These are phyloP conservation scores for Drosophila lacteicornis DNA, from an alignment of 1,140 invertebrate species.

Conservation along the genomic window DNA sequence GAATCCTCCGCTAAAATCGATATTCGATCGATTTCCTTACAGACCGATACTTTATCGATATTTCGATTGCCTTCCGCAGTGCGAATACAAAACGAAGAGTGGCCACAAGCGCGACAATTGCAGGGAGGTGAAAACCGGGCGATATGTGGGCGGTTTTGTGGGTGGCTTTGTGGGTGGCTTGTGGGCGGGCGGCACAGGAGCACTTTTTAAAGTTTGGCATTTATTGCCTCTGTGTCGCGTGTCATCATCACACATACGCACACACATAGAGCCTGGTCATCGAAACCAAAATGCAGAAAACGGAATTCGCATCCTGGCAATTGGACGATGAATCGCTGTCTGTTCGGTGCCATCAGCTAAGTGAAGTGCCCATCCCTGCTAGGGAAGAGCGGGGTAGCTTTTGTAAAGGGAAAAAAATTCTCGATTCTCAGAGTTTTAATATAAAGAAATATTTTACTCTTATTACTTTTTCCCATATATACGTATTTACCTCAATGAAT, in stretches of 20 bases:
- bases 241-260: conserved; percentile 40
- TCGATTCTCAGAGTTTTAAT: too few species aligned
- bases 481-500: neutral
- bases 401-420: neutral
- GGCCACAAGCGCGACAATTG: conserved; percentile 62
- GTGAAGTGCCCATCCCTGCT: neutral
- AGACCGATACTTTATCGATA: conserved; percentile 5
- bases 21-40: neutral
- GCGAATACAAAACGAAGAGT: conserved; percentile 25
- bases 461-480: too few species aligned
- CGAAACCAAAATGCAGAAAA: conserved; percentile 39
- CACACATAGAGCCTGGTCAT: conserved; percentile 5
- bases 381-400: too few species aligned
- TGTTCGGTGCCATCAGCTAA: neutral
- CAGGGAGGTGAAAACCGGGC: conserved; percentile 1
- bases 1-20: too few species aligned
- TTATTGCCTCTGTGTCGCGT: conserved; percentile 64
- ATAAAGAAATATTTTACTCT: too few species aligned
- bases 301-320: conserved; percentile 16
- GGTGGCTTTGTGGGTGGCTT: neutral
- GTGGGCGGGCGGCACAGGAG: conserved; percentile 15
- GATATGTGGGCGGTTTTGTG: neutral
- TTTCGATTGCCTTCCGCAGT: neutral
- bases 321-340: neutral
- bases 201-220: conserved; percentile 69